Conservation (phyloP, 23 tunicate species). For the Styela plicata region DNA sequence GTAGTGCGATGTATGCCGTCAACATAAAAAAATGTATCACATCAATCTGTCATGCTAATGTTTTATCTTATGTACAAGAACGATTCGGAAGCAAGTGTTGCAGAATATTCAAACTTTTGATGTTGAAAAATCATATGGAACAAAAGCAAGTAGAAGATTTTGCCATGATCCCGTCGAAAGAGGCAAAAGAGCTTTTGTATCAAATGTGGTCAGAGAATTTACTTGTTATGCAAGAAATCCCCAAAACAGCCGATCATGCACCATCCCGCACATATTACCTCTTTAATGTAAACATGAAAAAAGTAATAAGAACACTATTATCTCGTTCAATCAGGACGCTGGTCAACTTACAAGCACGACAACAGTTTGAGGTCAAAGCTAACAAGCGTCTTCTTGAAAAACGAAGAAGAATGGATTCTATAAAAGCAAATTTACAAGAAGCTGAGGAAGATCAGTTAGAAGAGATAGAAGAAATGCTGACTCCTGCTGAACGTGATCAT, state of each 20-base stretch:
- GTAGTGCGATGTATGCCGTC: slow-evolving; percentile 41
- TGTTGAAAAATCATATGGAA: slow-evolving; percentile 75
- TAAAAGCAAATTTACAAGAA: slow-evolving; percentile 48
- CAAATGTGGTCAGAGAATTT: slow-evolving; percentile 67
- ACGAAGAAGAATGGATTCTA: slow-evolving; percentile 44
- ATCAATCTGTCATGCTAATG: slow-evolving; percentile 39
- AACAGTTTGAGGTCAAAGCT: slow-evolving; percentile 3
- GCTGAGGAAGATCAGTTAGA: slow-evolving; percentile 66
- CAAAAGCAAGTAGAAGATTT: slow-evolving; percentile 91
- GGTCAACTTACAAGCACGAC: slow-evolving; percentile 43
- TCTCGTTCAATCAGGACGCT: slow-evolving; percentile 35
- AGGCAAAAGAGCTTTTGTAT: slow-evolving; percentile 80
- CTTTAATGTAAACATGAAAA: slow-evolving; percentile 37
- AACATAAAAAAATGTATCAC: slow-evolving; percentile 47
- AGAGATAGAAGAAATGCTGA: slow-evolving; percentile 88
- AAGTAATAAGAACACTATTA: slow-evolving; percentile 45
- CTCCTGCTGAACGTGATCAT: slow-evolving; percentile 51
- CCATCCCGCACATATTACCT: slow-evolving; percentile 84
- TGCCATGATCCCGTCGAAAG: slow-evolving; percentile 86
- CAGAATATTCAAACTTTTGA: slow-evolving; percentile 65
- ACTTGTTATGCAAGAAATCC: slow-evolving; percentile 77
- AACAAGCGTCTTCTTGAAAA: slow-evolving; percentile 67
- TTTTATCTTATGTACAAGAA: slow-evolving; percentile 71
- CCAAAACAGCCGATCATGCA: slow-evolving; percentile 80
- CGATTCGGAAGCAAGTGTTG: slow-evolving; percentile 78